Conservation (phyloP, 2,797 vertebrate genomes). For the Hypotaenidia okinawae region DNA sequence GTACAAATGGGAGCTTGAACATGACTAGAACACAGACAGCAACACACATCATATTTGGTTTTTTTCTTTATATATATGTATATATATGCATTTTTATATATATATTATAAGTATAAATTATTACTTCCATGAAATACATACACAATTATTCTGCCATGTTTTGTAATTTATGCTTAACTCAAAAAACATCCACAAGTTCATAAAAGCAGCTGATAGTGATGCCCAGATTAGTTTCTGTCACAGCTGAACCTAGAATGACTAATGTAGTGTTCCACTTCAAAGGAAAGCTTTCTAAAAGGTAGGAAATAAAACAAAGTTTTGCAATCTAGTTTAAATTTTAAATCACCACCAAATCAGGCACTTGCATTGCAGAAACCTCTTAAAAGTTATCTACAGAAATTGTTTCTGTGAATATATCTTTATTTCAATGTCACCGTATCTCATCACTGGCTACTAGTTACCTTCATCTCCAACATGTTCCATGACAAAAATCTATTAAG, state of each 20-base stretch:
- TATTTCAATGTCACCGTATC: background rate
- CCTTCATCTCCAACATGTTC: background rate
- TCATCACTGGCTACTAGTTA: background rate
- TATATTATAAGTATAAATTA: no score
- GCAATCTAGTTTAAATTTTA: slow-evolving; percentile 26
- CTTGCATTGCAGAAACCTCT: background rate
- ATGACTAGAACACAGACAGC: background rate
- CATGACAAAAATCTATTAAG: background rate
- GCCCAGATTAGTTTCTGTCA: background rate
- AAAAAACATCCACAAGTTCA: background rate
- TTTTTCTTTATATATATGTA: no score
- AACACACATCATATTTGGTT: no score
- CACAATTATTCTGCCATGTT: background rate
- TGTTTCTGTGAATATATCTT: background rate
- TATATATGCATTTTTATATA: no score
- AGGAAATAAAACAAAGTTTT: background rate
- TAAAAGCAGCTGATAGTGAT: background rate
- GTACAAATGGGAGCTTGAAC: background rate
- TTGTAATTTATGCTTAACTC: background rate
- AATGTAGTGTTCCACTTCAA: background rate
- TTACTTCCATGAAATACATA: background rate
- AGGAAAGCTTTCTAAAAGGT: background rate
- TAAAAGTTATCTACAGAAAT: background rate
- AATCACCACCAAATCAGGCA: background rate
- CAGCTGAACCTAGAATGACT: background rate